Conservation (phyloP, 2,113 vertebrate species). For the Tragelaphus strepsiceros region DNA sequence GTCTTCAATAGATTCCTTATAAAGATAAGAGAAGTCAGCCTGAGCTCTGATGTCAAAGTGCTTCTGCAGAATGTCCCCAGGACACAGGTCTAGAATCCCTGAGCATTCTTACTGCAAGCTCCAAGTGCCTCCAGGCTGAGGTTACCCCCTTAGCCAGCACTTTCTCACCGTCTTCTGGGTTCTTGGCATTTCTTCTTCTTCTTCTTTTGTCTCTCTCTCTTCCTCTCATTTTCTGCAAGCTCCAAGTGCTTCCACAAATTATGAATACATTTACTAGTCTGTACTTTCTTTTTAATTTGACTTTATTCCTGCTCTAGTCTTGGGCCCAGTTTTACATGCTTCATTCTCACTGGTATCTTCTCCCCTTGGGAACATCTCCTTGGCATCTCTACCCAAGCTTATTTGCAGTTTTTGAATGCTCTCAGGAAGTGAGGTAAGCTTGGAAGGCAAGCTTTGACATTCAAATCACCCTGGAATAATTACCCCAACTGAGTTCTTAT, state of each 20-base stretch:
- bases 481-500: constrained; percentile 28
- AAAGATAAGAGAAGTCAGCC: neutral
- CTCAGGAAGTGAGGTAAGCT: constrained; percentile 54
- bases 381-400: constrained; percentile 64
- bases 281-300: neutral
- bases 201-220: neutral
- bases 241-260: neutral
- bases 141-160: neutral
- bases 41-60: neutral
- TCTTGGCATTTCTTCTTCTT: neutral
- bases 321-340: neutral
- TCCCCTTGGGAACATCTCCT: constrained; percentile 36
- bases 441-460: constrained; percentile 36
- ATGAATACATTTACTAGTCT: neutral
- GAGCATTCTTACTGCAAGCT: neutral
- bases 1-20: neutral
- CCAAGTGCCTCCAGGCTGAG: neutral
- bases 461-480: constrained; percentile 39
- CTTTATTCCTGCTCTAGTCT: neutral
- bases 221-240: neutral
- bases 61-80: neutral
- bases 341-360: neutral
- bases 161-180: neutral
- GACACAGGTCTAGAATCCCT: neutral
- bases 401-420: constrained; percentile 62